Conservation (phyloP, 2,888 invertebrate genomes). For the Saturnia pavonia region DNA sequence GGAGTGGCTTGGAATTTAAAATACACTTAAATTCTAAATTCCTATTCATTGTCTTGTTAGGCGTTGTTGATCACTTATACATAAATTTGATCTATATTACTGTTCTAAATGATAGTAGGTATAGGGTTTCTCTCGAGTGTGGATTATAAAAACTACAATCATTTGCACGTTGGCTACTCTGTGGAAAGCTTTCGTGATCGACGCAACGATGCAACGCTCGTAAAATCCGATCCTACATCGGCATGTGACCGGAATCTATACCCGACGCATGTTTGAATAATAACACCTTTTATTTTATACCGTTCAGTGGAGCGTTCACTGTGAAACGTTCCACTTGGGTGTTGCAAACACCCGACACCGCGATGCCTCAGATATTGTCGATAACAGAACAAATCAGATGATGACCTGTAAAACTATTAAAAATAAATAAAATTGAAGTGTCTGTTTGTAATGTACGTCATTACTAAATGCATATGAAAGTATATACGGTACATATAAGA, state of each 20-base stretch:
- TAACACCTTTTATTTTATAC: constrained; percentile 45
- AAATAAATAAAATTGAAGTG: no score
- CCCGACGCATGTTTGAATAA: constrained; percentile 40
- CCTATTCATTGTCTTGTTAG: no score
- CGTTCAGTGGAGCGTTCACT: constrained; percentile 21
- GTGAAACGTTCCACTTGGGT: constrained; percentile 20
- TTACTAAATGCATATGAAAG: no score
- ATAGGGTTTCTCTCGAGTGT: background rate
- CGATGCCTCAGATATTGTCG: background rate
- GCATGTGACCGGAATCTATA: constrained; percentile 43
- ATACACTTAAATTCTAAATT: no score
- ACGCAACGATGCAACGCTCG: constrained; percentile 38
- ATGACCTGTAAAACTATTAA: background rate
- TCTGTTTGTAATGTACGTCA: no score
- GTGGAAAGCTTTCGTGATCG: constrained; percentile 35
- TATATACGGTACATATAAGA: no score
- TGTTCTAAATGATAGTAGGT: background rate
- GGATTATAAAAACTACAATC: constrained; percentile 3
- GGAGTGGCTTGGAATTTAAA: no score
- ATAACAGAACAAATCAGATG: background rate
- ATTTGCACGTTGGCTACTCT: constrained; percentile 19
- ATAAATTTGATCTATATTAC: background rate
- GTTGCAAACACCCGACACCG: constrained; percentile 8
- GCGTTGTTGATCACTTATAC: no score
- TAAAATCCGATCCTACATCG: constrained; percentile 47